Percentiles rank a stretch among this genome's conserved stretches.
Conservation (phyloP, 2,113 vertebrate genomes). For the Orycteropus afer region DNA sequence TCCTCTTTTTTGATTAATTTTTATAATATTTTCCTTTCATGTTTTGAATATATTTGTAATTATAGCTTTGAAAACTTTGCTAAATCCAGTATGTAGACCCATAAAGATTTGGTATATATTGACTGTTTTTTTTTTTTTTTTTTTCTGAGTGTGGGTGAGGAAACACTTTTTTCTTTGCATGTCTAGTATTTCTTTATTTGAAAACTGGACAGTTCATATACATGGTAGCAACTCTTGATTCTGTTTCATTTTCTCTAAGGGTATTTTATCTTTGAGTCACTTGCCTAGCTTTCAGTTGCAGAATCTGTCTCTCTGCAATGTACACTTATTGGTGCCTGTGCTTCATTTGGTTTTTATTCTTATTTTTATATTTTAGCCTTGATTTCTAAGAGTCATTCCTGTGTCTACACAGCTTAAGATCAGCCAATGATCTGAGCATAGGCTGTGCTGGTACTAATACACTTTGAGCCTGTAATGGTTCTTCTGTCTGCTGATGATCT, state of each 20-base stretch:
- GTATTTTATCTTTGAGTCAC: neutral
- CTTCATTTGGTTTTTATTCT: neutral
- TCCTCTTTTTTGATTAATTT: neutral
- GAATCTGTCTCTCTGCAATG: neutral
- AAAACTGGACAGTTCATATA: neutral
- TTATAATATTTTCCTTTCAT: neutral
- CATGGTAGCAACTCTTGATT: neutral
- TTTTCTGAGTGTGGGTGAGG: neutral
- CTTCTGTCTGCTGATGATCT: neutral
- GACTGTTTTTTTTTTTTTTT: neutral
- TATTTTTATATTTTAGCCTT: neutral
- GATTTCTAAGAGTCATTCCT: neutral
- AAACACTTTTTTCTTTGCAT: neutral
- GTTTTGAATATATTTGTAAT: neutral
- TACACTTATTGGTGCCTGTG: neutral
- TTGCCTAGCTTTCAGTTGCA: neutral
- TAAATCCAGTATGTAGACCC: neutral
- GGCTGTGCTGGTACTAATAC: neutral
- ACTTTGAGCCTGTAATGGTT: neutral
- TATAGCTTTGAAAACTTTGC: neutral
- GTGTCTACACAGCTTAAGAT: neutral
- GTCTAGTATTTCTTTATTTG: neutral
- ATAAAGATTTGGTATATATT: too few species aligned
- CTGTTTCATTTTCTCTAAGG: neutral
- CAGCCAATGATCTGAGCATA: neutral